Conservation (phyloP, 2,797 vertebrate genomes). For the Antennarius maculatus region DNA sequence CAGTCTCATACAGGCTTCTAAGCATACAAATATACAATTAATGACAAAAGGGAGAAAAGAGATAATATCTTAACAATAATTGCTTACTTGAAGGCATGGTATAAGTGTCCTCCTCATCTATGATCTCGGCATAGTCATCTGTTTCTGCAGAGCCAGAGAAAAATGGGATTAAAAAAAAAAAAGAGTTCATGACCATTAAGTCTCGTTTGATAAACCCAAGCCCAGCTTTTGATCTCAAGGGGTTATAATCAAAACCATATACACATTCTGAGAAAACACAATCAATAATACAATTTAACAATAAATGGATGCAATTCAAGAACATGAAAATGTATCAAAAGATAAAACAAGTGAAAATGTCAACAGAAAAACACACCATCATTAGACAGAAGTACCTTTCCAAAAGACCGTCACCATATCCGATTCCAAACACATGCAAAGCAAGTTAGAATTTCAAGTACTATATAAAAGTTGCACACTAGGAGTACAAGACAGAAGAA, state of each 20-base stretch:
- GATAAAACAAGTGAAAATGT: conserved; percentile 31
- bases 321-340: conserved; percentile 5
- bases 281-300: neutral
- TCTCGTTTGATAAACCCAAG: conserved; percentile 5
- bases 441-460: conserved; percentile 26
- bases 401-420: conserved; percentile 60
- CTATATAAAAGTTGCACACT: conserved; percentile 20
- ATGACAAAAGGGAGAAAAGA: too few relatives aligned
- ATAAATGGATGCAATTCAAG: conserved; percentile 2
- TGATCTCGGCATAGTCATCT: conserved; percentile 98
- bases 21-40: too few relatives aligned
- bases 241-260: neutral
- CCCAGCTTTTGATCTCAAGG: neutral
- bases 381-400: conserved; percentile 57
- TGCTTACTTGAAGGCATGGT: conserved; percentile 99
- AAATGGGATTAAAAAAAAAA: conserved; percentile 25
- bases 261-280: neutral
- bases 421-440: conserved; percentile 43
- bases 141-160: conserved; percentile 84
- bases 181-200: conserved; percentile 35
- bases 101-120: conserved; percentile 98
- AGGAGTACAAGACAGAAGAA: conserved; percentile 23
- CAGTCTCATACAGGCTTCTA: neutral
- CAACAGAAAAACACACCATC: conserved; percentile 27
- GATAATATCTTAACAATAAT: too few relatives aligned